These are phyloP conservation scores for Pseudochirops corinnae DNA, from an alignment of 2,797 vertebrate species.

Conservation along the genomic window DNA sequence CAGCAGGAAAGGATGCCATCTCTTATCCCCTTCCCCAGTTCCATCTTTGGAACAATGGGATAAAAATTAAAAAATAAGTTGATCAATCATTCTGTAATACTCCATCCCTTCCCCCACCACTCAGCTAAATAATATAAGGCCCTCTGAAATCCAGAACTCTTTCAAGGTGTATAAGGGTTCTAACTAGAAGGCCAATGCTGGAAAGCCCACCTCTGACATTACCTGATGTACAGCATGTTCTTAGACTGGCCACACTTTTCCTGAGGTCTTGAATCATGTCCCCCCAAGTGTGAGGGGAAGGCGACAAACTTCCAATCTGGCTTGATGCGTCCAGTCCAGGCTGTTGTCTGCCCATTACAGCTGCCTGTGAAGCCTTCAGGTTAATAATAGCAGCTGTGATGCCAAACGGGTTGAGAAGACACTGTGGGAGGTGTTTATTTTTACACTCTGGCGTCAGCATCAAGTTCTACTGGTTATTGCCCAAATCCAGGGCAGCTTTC, in stretches of 20 bases:
- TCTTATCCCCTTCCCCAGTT: slow-evolving; percentile 42
- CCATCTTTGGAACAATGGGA: slow-evolving; percentile 23
- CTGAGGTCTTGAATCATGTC: slow-evolving; percentile 28
- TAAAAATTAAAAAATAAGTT: neutral
- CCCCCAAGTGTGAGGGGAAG: slow-evolving; percentile 46
- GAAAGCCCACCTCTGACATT: slow-evolving; percentile 13
- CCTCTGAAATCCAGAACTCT: slow-evolving; percentile 35
- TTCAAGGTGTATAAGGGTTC: neutral
- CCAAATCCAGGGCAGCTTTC: slow-evolving; percentile 78
- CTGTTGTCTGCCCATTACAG: slow-evolving; percentile 73
- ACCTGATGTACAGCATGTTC: slow-evolving; percentile 66
- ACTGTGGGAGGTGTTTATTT: slow-evolving; percentile 81
- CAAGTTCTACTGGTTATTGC: slow-evolving; percentile 80
- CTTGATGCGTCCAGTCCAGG: slow-evolving; percentile 61
- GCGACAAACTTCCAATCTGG: slow-evolving; percentile 65
- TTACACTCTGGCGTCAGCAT: slow-evolving; percentile 78
- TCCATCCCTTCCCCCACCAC: neutral
- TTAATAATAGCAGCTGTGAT: slow-evolving; percentile 80
- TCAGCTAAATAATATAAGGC: neutral
- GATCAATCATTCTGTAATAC: neutral
- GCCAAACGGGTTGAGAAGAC: slow-evolving; percentile 76
- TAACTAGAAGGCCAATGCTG: neutral
- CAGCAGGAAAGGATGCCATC: neutral
- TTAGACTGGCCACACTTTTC: slow-evolving; percentile 59
- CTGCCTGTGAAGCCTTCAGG: slow-evolving; percentile 55